Evolutionary conservation across 2,113 vertebrate genomes (phyloP).

Genomic region (Lepisosteus osseus): DNA sequence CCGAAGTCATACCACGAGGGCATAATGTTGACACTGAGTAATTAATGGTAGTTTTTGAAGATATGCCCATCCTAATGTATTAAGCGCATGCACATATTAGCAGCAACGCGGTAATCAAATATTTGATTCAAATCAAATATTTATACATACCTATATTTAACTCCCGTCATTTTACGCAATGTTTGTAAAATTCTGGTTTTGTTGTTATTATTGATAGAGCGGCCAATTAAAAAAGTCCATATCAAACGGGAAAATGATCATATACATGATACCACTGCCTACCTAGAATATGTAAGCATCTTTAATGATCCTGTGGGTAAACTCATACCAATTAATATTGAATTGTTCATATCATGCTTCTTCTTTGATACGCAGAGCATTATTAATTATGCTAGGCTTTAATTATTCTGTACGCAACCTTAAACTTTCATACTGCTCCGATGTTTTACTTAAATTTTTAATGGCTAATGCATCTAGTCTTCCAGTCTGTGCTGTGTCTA

Average conservation of each 20-base stretch:
- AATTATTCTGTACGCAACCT: conserved; percentile 68
- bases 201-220: too few relatives aligned
- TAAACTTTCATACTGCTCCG: conserved; percentile 68
- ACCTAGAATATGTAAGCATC: too few relatives aligned
- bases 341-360: conserved; percentile 67
- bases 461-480: conserved; percentile 56
- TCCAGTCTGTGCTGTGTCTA: conserved; percentile 28
- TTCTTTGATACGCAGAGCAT: conserved; percentile 65
- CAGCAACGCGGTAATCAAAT: too few relatives aligned
- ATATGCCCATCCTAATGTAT: neutral
- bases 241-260: too few relatives aligned
- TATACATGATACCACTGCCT: too few relatives aligned
- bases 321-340: conserved; percentile 63
- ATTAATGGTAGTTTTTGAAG: conserved; percentile 39
- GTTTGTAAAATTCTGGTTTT: too few relatives aligned
- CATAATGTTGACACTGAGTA: conserved; percentile 39
- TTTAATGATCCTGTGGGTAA: conserved; percentile 21
- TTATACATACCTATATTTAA: too few relatives aligned
- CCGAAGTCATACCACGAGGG: neutral
- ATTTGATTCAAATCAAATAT: too few relatives aligned
- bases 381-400: conserved; percentile 67
- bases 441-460: conserved; percentile 69
- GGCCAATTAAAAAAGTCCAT: too few relatives aligned
- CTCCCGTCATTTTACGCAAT: too few relatives aligned
- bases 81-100: neutral